Evolutionary conservation across 2,113 vertebrate genomes (phyloP), one percentile per base, ranked within the genome.

Genomic region (Galeopterus variegatus): DNA sequence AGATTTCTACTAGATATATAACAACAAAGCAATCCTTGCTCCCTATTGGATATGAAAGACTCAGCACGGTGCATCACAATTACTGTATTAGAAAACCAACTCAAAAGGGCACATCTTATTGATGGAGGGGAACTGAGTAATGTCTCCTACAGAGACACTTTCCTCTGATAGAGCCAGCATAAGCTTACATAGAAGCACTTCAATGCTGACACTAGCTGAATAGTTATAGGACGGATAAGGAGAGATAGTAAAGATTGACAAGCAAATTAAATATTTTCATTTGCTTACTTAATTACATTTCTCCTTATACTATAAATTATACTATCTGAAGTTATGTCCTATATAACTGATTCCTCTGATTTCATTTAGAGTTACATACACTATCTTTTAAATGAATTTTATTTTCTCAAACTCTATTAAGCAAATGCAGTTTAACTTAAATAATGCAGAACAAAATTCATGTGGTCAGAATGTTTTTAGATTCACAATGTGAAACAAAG

Each of bases 1-100:
- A 80, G n/a, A 12, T 12, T 95, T 26, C 15, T 36, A 67, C 10
- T 56, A 58, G 62, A 86, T 83, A 28, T 50, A 31, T 62, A 90
- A 91, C 60, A 88, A 93, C 18, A 94, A 97, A 94, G 24, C 21
- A 79, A 83, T 64, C 24, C 28, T 58, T 93, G 9, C 4, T 93
- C 26, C 50, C 24, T 12, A 50, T 33, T 72, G 73, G 50, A 90
- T 41, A 41, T 83, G 41, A 28, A 93, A 94, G 48, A 52, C 70
- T 69, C 58, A 54, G 69, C 36, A 70, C 1, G 1, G 56, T 54
- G 8, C 52, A 60, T 79, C 31, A 80, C 17, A 72, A 73, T 76
- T 56, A 83, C 4, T 33, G 56, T 60, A 65, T 0, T 41, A 52
- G 69, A 73, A 70, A 96, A 88, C 93, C 19, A 96, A 62, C 24